These are phyloP conservation scores for Penaeus chinensis DNA, from an alignment of 1,140 invertebrate species.

Conservation along the genomic window DNA sequence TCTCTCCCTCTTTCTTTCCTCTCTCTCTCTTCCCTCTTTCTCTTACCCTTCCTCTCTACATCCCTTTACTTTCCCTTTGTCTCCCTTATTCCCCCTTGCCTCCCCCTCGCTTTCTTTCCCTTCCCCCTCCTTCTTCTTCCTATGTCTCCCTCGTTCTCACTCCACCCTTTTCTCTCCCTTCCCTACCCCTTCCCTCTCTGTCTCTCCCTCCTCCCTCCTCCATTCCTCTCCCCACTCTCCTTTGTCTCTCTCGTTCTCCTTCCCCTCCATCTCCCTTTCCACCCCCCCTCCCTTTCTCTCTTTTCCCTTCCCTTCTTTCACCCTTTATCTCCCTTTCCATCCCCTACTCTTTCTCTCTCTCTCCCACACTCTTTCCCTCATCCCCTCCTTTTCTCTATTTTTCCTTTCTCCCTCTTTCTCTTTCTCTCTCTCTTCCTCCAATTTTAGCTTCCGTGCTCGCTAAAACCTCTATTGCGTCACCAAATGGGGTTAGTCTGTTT, in stretches of 20 bases:
- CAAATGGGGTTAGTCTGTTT: too few relatives aligned
- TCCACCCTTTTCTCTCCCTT: too few relatives aligned
- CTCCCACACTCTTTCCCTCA: background rate
- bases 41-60: too few relatives aligned
- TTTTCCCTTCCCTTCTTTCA: background rate
- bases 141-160: background rate
- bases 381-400: conserved; percentile 24
- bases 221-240: background rate
- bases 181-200: background rate
- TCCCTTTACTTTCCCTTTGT: too few relatives aligned
- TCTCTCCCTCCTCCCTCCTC: background rate
- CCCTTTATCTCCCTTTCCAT: background rate
- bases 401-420: background rate
- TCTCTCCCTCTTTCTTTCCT: too few relatives aligned
- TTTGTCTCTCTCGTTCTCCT: background rate
- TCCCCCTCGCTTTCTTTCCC: too few relatives aligned
- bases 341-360: background rate
- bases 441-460: too few relatives aligned
- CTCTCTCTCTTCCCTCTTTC: too few relatives aligned
- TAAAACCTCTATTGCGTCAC: too few relatives aligned
- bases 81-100: too few relatives aligned
- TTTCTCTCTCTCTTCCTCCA: background rate
- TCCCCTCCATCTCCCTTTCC: background rate
- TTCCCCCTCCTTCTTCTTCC: background rate
- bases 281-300: background rate